phyloP scores from a whole-genome alignment of 2,113 vertebrate genomes.

The Girardinichthys multiradiatus region DNA sequence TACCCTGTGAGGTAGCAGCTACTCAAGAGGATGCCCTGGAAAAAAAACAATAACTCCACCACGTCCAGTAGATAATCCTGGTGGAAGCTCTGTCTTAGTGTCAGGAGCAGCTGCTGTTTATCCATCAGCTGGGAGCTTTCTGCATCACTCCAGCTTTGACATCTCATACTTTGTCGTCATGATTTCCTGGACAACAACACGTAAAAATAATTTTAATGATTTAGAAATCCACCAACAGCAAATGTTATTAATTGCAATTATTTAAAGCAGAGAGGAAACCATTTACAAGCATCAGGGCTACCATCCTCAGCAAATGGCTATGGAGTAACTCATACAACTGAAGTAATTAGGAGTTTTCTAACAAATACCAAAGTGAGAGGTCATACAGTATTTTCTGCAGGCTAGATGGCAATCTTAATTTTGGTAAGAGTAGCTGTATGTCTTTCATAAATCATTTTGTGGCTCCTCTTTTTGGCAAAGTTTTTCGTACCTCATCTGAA shows the following conservation, averaged over 20 bases:
- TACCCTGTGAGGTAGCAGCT: constrained; percentile 6
- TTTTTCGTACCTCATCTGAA: constrained; percentile 82
- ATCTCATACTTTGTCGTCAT: constrained; percentile 92
- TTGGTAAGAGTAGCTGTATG: not conserved
- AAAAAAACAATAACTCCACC: constrained; percentile 12
- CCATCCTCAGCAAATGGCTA: too few species aligned
- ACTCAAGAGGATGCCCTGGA: constrained; percentile 20
- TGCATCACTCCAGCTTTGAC: constrained; percentile 87
- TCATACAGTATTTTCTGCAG: not conserved
- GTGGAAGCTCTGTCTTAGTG: constrained; percentile 27
- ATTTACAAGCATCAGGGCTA: too few species aligned
- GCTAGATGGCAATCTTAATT: not conserved
- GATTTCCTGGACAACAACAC: constrained; percentile 81
- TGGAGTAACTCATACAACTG: too few species aligned
- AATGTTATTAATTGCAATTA: too few species aligned
- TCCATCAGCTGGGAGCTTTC: constrained; percentile 4
- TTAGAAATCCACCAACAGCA: not conserved
- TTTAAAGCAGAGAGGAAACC: not conserved
- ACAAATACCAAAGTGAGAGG: too few species aligned
- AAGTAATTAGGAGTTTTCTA: too few species aligned
- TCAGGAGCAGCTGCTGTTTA: constrained; percentile 15
- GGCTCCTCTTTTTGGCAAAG: not conserved
- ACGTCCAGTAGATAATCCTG: constrained; percentile 10
- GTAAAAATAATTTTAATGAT: not conserved
- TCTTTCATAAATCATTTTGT: not conserved